phyloP scores from a whole-genome alignment of 2,888 invertebrate genomes.

The Morpho deidamia region DNA sequence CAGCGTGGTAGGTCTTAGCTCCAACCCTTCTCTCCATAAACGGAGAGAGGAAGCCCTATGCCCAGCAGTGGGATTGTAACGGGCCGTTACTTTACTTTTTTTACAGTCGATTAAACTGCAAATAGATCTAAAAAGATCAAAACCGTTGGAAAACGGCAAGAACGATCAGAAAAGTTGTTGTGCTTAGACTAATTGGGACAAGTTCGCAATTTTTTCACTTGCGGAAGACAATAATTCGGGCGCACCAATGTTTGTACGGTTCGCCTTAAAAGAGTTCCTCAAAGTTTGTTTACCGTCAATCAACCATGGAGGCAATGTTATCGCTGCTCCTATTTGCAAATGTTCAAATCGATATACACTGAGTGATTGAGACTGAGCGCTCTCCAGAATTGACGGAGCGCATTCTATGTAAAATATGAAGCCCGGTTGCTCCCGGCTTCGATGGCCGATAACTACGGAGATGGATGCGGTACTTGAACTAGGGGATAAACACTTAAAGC shows the following conservation, averaged over 20 bases:
- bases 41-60: too few species aligned
- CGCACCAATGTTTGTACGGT: background rate
- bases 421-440: constrained; percentile 41
- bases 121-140: too few species aligned
- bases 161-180: too few species aligned
- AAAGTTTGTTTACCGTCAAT: constrained; percentile 20
- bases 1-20: too few species aligned
- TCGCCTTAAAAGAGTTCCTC: background rate
- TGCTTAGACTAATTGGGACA: too few species aligned
- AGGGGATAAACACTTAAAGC: constrained; percentile 25
- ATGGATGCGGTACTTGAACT: constrained; percentile 50
- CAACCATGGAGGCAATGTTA: constrained; percentile 38
- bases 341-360: constrained; percentile 49
- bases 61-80: too few species aligned
- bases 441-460: constrained; percentile 20
- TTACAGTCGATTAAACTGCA: too few species aligned
- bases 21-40: too few species aligned
- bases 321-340: constrained; percentile 63
- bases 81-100: too few species aligned
- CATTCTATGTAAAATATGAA: constrained; percentile 78
- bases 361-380: constrained; percentile 69
- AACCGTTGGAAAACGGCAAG: too few species aligned
- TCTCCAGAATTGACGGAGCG: constrained; percentile 58
- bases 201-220: background rate
- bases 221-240: background rate